A percentile compares a stretch with the other conserved stretches of the same genome.
phyloP scores from a whole-genome alignment of 2,113 vertebrate species.

The Myrmecobius fasciatus region DNA sequence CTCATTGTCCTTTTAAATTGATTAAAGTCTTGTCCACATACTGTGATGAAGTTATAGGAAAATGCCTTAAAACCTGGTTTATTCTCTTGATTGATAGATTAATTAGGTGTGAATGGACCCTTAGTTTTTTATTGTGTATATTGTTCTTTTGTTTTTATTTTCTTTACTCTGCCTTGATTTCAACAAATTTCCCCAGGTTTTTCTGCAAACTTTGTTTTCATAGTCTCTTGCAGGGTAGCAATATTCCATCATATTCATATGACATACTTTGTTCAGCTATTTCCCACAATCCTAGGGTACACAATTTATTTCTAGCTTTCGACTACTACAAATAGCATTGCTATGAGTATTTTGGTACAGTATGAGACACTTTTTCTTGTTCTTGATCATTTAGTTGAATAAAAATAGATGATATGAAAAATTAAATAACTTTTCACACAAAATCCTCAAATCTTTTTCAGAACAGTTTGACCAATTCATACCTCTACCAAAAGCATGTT shows the following conservation, averaged over 20 bases:
- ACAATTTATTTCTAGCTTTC: neutral
- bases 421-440: neutral
- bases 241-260: neutral
- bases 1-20: neutral
- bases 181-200: neutral
- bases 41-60: neutral
- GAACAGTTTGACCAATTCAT: neutral
- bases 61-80: neutral
- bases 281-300: neutral
- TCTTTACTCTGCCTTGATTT: neutral
- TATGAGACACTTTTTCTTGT: neutral
- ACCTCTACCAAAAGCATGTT: neutral
- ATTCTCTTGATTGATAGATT: neutral
- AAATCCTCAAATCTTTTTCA: neutral
- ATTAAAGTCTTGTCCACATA: neutral
- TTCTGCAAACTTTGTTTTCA: neutral
- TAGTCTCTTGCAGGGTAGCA: neutral
- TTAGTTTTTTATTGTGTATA: neutral
- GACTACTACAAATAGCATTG: neutral
- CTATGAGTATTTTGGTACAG: neutral
- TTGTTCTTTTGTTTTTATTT: neutral
- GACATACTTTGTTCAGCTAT: neutral
- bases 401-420: neutral
- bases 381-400: neutral
- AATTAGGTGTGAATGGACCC: neutral